These are phyloP conservation scores for Pipa parva DNA, from an alignment of 2,113 vertebrate species.

Conservation along the genomic window DNA sequence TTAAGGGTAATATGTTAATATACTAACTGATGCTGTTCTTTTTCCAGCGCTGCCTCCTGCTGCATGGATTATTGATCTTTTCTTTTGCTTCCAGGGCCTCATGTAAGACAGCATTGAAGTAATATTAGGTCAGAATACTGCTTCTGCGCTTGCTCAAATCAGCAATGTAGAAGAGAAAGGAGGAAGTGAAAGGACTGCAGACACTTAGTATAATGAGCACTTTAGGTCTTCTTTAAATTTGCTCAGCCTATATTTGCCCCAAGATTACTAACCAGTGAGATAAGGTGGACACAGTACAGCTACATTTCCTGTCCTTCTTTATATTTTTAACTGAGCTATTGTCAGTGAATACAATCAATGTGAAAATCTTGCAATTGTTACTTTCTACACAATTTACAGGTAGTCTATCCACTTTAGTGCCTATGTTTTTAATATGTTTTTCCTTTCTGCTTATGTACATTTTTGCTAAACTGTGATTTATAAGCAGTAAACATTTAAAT, in stretches of 20 bases:
- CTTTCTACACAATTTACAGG: neutral
- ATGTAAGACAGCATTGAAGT: no score
- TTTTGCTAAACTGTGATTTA: conserved; percentile 53
- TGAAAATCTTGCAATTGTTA: neutral
- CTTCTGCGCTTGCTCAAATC: no score
- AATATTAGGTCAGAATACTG: no score
- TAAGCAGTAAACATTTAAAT: conserved; percentile 53
- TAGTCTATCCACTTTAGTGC: conserved; percentile 41
- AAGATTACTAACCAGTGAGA: conserved; percentile 5
- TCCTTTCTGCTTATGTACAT: conserved; percentile 49
- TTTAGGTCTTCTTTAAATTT: no score
- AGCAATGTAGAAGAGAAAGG: no score
- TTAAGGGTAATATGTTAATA: no score
- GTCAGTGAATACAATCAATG: conserved; percentile 8
- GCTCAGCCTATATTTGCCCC: conserved; percentile 12
- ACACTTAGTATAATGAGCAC: no score
- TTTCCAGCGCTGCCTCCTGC: no score
- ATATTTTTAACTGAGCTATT: conserved; percentile 16
- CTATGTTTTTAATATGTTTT: conserved; percentile 47
- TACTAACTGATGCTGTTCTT: no score
- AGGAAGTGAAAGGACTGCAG: no score
- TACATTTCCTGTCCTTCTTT: conserved; percentile 21
- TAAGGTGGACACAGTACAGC: neutral
- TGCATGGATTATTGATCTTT: no score
- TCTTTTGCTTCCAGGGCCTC: no score